phyloP scores from a whole-genome alignment of 2,888 invertebrate species.

The Yponomeuta plumbellus region DNA sequence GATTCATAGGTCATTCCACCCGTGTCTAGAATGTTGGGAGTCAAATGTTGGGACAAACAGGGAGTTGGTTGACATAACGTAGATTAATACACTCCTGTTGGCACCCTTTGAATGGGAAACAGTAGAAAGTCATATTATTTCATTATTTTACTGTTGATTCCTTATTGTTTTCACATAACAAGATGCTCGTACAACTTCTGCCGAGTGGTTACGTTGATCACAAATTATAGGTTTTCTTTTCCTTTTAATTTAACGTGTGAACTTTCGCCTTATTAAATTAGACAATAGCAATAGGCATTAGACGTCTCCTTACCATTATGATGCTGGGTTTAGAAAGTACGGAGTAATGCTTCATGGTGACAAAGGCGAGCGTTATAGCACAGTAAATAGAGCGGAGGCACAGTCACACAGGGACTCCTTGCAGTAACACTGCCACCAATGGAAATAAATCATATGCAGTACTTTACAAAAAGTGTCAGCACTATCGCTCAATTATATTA shows the following conservation, averaged over 20 bases:
- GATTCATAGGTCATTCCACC: too few species aligned
- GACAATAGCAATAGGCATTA: constrained; percentile 5
- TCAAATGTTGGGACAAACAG: too few species aligned
- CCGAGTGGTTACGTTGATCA: neutral
- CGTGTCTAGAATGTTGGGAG: too few species aligned
- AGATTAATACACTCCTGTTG: too few species aligned
- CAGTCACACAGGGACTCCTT: neutral
- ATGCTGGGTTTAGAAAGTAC: constrained; percentile 14
- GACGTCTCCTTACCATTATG: constrained; percentile 11
- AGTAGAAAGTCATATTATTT: too few species aligned
- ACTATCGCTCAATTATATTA: too few species aligned
- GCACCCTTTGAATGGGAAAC: too few species aligned
- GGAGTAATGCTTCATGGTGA: constrained; percentile 9
- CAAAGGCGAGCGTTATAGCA: constrained; percentile 8
- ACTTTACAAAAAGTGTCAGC: too few species aligned
- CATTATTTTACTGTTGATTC: neutral
- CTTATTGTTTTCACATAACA: constrained; percentile 1
- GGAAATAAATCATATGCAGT: too few species aligned
- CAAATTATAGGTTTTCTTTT: neutral
- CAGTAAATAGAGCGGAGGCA: neutral
- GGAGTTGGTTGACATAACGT: too few species aligned
- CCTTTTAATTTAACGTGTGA: neutral
- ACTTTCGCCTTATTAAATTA: constrained; percentile 4
- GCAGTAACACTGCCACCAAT: too few species aligned
- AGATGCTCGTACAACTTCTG: neutral